phyloP scores from a whole-genome alignment of 2,113 vertebrate genomes.

The Typhlomys cinereus region DNA sequence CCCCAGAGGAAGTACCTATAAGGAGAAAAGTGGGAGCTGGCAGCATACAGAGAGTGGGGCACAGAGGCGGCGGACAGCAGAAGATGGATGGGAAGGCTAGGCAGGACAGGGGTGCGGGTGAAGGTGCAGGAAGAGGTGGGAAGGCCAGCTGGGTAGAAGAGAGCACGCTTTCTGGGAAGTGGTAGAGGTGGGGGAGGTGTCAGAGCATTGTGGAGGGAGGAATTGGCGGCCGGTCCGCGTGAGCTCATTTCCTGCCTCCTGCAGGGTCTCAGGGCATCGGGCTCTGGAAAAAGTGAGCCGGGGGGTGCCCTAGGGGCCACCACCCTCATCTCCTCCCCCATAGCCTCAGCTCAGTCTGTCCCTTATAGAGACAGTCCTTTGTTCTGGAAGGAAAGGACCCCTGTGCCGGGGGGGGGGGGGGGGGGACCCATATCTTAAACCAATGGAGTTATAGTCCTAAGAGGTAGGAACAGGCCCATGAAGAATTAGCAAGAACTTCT shows the following conservation, averaged over 20 bases:
- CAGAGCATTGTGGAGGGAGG: conserved; percentile 71
- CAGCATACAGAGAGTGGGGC: neutral
- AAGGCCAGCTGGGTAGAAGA: conserved; percentile 65
- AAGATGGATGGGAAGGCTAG: neutral
- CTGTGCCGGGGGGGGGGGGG: neutral
- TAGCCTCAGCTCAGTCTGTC: neutral
- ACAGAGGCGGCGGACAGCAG: neutral
- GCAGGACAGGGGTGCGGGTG: conserved; percentile 47
- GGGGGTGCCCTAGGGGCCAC: conserved; percentile 44
- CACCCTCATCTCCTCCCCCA: conserved; percentile 9
- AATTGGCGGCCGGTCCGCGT: conserved; percentile 59
- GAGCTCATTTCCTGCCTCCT: conserved; percentile 61
- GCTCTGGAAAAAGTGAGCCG: conserved; percentile 50
- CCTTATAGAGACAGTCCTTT: neutral
- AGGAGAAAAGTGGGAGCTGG: neutral
- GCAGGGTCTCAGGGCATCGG: conserved; percentile 58
- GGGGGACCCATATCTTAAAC: neutral
- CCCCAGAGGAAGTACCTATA: neutral
- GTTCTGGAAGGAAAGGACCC: neutral
- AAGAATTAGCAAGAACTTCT: neutral
- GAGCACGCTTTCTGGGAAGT: conserved; percentile 77
- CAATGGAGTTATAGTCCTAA: neutral
- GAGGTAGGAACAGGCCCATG: neutral
- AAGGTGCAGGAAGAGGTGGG: conserved; percentile 78
- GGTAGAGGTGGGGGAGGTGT: conserved; percentile 58